Evolutionary conservation across 2,113 vertebrate species (phyloP), one percentile per base, ranked within the genome.

Genomic region (Ceyx margarethae): DNA sequence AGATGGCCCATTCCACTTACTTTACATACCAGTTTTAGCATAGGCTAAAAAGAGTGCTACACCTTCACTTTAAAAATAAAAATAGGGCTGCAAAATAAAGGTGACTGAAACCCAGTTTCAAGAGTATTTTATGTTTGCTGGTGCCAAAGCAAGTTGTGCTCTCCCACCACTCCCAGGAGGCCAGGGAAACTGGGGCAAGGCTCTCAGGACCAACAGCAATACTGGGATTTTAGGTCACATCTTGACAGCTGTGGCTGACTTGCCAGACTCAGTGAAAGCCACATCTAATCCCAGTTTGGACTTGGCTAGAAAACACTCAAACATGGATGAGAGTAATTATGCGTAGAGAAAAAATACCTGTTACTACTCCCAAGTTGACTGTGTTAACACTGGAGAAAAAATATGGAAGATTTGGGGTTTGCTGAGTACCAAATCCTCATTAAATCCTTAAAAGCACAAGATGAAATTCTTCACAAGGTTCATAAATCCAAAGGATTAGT

Each of bases 401-500:
- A 5, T 31, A 37, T 1, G 3, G 56, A 50, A 86, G 56, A 83
- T 26, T 12, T 69, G 23, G 10, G n/a, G 23, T 68, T 82, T 87
- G 42, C 46, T n/a, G 58, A 31, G 33, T 66, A 66, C 51, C 11
- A 66, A 85, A 87, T 61, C 65, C 56, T 85, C 68, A 66, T 14
- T 1, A 91, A 95, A 89, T 48, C 56, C 53, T 64, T 86, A 81
- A 66, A 78, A 88, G 29, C 28, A 80, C 37, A 74, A 62, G 25
- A 58, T 1, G 1, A 7, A 31, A 58, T 83, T 91, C 91, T 86
- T 75, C 29, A 14, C 48, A 69, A 85, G 21, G 11, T 87, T 89
- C 42, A 19, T 86, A 90, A 60, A 7, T 81, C 68, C 17, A 35
- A 40, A 67, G 61, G 29, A 91, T 86, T 89, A 92, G n/a, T 64